Evolutionary conservation across 2,797 vertebrate genomes (phyloP), one percentile per base, ranked within the genome.

Genomic region (Myotis vivesi): DNA sequence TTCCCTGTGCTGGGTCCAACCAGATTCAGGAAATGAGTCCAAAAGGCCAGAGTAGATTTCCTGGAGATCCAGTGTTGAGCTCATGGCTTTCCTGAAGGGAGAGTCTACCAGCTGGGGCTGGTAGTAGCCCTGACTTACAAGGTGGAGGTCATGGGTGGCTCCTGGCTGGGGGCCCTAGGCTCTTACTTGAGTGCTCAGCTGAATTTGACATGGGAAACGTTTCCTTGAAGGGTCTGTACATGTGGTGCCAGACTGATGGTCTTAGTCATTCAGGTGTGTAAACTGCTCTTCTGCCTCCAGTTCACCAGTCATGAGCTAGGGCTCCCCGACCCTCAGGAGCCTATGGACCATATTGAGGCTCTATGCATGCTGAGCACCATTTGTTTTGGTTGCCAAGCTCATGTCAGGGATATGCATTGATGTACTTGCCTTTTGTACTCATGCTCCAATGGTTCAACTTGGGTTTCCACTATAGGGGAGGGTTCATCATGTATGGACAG

Each of bases 131-230:
- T 44, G 11, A 57, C 13, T 62, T 17, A 13, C n/a, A 11, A 68
- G 62, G 17, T 19, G 46, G n/a, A 36, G n/a, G 44, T 9, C 1
- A 9, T 8, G 64, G 22, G 0, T 8, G 10, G 49, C 46, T 49
- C 10, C n/a, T 38, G 64, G 64, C 22, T 28, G 15, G 8, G 15
- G 28, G 28, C 38, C 28, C 38, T 15, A 25, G 28, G 57, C 17
- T 6, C 38, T n/a, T 55, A 19, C 15, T 36, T n/a, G 38, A 22
- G 57, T 12, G 1, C 59, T 7, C 4, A 22, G 22, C 46, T 13
- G 23, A 62, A 28, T n/a, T 5, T 51, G 9, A 19, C 3, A 7
- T 1, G 23, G 33, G 59, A 46, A 36, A 36, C 0, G 1, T 25
- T 28, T 19, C 46, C 46, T 36, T 12, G 16, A 19, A 53, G 16